Percentiles rank a stretch among this genome's conserved stretches.
These are phyloP conservation scores for Schlechtendalia chinensis DNA, from an alignment of 1,140 invertebrate genomes.

Conservation along the genomic window DNA sequence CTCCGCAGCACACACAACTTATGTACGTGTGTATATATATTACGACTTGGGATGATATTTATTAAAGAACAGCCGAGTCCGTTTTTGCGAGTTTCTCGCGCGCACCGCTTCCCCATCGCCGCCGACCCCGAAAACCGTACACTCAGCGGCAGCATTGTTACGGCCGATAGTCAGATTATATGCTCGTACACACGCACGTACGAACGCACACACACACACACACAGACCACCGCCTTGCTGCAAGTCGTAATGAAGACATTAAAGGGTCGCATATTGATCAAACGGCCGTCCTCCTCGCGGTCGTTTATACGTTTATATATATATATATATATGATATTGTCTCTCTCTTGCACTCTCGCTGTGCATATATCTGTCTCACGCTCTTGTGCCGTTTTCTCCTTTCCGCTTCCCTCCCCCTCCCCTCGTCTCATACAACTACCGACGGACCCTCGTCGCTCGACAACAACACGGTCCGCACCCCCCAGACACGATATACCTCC, in stretches of 20 bases:
- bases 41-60: neutral
- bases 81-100: conserved; percentile 29
- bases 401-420: neutral
- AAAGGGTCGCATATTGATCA: conserved; percentile 50
- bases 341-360: neutral
- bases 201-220: too few relatives aligned
- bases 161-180: conserved; percentile 49
- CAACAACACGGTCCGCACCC: conserved; percentile 8
- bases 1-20: too few relatives aligned
- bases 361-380: neutral
- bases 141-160: conserved; percentile 23
- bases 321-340: neutral
- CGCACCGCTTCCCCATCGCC: neutral
- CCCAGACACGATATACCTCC: too few relatives aligned
- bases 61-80: conserved; percentile 17
- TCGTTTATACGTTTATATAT: neutral
- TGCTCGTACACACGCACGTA: conserved; percentile 9
- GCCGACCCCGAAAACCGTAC: neutral
- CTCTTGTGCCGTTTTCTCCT: neutral
- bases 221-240: neutral
- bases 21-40: too few relatives aligned
- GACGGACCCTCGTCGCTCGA: conserved; percentile 29
- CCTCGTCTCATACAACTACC: neutral
- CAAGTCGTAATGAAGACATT: conserved; percentile 47
- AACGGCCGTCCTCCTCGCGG: conserved; percentile 29